Evolutionary conservation across 2,888 invertebrate species (phyloP), one percentile per base, ranked within the genome.

Genomic region (Cheilosia soror): DNA sequence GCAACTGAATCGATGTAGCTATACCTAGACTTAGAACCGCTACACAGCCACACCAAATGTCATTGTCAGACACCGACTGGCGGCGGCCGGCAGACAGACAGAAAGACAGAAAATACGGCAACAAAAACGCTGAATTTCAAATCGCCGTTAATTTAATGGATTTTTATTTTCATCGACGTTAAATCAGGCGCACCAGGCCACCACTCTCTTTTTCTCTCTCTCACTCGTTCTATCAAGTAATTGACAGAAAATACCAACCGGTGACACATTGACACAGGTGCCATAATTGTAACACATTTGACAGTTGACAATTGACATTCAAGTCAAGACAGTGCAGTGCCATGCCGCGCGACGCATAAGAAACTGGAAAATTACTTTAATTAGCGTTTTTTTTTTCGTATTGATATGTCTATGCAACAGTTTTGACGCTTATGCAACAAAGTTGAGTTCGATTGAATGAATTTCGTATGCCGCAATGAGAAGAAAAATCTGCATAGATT

Each of bases 261-360:
- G 55, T 78, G 79, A 72, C 79, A 79, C 65, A 79, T 65, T 79
- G 79, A 79, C 79, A 81, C 85, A 85, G 85, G 85, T 85, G 85
- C 85, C 85, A 85, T 81, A 85, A 85, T 68, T 85, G 85, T 85
- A 85, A 85, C 85, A 76, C 71, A 57, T 72, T 68, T 79, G 83
- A 81, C 80, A 75, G 55, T 40, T 77, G 82, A 85, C 76, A 85
- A 85, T 62, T 84, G 83, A 84, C 83, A 75, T 65, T 53, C 63
- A 65, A 75, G 73, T 79, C 57, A 65, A 27, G 44, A 15, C 37
- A 37, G 11, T 25, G 47, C 47, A 27, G 37, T 37, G 27, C 44
- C n/a, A 15, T 29, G 58, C 42, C 53, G 31, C 4, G 58, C 40
- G 44, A 60, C 63, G 47, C 55, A 60, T 31, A 66, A 71, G 79